Base-by-base conservation (phyloP, 2,888 invertebrate genomes). In the Halocaridina rubra region DNA sequence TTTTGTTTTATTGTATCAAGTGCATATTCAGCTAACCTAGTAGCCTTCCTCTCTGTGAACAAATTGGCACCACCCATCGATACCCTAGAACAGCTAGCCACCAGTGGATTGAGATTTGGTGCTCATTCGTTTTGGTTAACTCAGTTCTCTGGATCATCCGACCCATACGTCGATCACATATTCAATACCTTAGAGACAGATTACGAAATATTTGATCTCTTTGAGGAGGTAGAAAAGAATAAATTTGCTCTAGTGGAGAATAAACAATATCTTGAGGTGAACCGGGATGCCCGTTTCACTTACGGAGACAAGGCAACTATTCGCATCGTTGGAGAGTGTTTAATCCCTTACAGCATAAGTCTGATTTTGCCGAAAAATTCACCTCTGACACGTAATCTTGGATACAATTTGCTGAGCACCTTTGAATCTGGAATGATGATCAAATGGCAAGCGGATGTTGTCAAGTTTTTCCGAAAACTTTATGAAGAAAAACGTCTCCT, bases 21-120 rank as follows among this genome's bases (percentile, higher is more conserved):
- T 1, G 84, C 80, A 19, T 86, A 86, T 57, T 84, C 86, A 13
- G 86, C 86, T 24, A 86, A 86, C 57, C 80, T 86, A 19, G 75
- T 86, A 29, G 80, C 86, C 24, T 80, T 86, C 27, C 71, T 86
- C n/a, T 76, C 86, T 5, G 71, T 80, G 13, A 80, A 67, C n/a
- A 82, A 59, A 33, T 80, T 79, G 74, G 53, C 79, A n/a, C 22
- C 32, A 8, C 86, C 86, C 16, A 72, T 86, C n/a, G 57, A 86
- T 29, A 84, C 86, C 1, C 29, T 86, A 59, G 19, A 61, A 27
- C 72, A 86, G 13, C 61, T 86, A 2, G 61, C 67, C 24, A 32
- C 24, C 2, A 86, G 84, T 30, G 53, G 75, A 5, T 39, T 86
- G 16, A 29, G 80, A 13, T 19, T 86, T 7, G 82, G 84, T n/a